Evolutionary conservation across 2,888 invertebrate species (phyloP).

Genomic region (Cephus spinipes): DNA sequence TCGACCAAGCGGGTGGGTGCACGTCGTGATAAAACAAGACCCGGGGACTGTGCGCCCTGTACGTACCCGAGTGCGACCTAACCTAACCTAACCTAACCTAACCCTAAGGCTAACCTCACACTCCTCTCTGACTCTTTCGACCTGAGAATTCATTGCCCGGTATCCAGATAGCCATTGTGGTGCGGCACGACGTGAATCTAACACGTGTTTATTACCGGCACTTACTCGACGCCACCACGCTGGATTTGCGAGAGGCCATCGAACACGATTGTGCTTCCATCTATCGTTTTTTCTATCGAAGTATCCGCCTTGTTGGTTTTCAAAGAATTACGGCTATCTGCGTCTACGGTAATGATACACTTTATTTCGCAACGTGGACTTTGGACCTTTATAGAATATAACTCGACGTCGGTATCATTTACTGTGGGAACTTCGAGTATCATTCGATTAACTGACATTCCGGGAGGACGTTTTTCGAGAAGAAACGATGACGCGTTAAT

Average conservation of each 20-base stretch:
- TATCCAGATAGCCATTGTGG: conserved; percentile 35
- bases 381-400: not conserved
- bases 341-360: not conserved
- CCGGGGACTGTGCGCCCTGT: conserved; percentile 5
- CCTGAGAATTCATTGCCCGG: conserved; percentile 30
- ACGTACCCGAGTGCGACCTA: not conserved
- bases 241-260: not conserved
- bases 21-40: conserved; percentile 2
- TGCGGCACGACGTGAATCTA: conserved; percentile 1
- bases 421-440: not conserved
- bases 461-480: not conserved
- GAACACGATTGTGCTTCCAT: not conserved
- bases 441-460: not conserved
- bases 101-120: not conserved
- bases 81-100: not conserved
- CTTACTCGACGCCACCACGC: not conserved
- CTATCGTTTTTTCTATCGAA: not conserved
- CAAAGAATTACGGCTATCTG: not conserved
- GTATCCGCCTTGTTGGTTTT: not conserved
- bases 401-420: not conserved
- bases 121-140: not conserved
- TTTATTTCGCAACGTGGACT: not conserved
- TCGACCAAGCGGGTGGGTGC: not conserved
- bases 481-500: not conserved
- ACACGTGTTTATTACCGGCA: conserved; percentile 7